phyloP scores from a whole-genome alignment of 2,113 vertebrate genomes.

The Melanerpes aurifrons region DNA sequence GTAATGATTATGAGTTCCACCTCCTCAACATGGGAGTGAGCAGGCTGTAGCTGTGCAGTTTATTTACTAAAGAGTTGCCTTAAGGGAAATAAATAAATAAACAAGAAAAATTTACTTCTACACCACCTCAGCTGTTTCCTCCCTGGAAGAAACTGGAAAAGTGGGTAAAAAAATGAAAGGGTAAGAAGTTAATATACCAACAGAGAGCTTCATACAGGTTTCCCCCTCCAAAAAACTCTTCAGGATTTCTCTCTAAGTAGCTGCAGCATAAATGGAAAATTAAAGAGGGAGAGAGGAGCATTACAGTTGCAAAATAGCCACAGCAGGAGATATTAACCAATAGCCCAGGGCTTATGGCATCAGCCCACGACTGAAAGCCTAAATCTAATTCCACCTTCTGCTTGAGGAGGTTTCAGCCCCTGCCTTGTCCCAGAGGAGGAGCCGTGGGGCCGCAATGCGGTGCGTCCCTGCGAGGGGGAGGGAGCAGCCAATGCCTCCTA shows the following conservation, averaged over 20 bases:
- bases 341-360: background rate
- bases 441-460: fast-evolving
- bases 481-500: background rate
- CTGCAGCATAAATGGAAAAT: background rate
- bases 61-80: background rate
- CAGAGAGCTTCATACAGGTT: background rate
- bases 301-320: background rate
- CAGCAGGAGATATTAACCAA: background rate
- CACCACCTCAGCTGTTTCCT: background rate
- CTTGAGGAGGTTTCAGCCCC: background rate
- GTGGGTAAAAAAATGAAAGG: background rate
- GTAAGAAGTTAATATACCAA: background rate
- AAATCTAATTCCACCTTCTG: background rate
- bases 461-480: background rate
- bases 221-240: background rate
- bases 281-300: background rate
- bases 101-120: background rate
- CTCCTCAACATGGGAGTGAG: background rate
- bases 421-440: background rate
- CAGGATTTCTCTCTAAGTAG: background rate
- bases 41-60: background rate
- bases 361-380: background rate
- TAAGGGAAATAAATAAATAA: background rate
- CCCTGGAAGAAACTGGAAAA: background rate
- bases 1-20: constrained; percentile 8